Evolutionary conservation across 1,140 invertebrate species (phyloP), one percentile per base, ranked within the genome.

Genomic region (Carcinoscorpius rotundicauda): DNA sequence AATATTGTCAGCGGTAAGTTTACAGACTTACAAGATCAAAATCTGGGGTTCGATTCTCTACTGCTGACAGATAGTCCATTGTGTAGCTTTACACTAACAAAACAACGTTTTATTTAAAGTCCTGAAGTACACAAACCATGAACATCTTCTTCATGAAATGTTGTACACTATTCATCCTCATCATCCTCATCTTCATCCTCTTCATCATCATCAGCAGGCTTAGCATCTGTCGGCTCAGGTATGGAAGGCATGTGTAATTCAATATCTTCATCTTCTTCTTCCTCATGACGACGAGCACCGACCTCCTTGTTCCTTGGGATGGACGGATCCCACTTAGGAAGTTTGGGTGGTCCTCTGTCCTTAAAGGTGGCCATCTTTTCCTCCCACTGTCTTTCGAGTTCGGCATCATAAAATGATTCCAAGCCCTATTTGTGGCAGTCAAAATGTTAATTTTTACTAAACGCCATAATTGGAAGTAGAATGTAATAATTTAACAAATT

Each of bases 261-360:
- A n/a, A 58, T n/a, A 8, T 64, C 63, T 6, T 65, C 64, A 6
- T 68, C 67, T 52, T 68, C 67, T 62, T 66, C 67, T 11, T 58
- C 53, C 49, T 52, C 48, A 10, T 68, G 66, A 6, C 59, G 67
- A 6, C 64, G 63, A 57, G 68, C 70, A 52, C 61, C 65, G 49
- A 67, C 69, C 51, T 73, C 72, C 56, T 73, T 73, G 58, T 68
- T 72, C 55, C 70, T 73, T 0, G 72, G 64, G 56, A 58, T 62
- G 5, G 53, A 56, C 4, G 72, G 72, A 53, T 73, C 71, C 72
- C 72, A 73, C 61, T 69, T 71, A 4, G 63, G 59, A 48, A 72
- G 51, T 50, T 62, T 62, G 0, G 64, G 59, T 55, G 58, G 51
- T 5, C 71, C 70, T 3, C 63, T 59, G 60, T 72, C 72, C 57